Evolutionary conservation across 2,888 invertebrate genomes (phyloP), one percentile per base, ranked within the genome.

Genomic region (Boloria euphrosyne): DNA sequence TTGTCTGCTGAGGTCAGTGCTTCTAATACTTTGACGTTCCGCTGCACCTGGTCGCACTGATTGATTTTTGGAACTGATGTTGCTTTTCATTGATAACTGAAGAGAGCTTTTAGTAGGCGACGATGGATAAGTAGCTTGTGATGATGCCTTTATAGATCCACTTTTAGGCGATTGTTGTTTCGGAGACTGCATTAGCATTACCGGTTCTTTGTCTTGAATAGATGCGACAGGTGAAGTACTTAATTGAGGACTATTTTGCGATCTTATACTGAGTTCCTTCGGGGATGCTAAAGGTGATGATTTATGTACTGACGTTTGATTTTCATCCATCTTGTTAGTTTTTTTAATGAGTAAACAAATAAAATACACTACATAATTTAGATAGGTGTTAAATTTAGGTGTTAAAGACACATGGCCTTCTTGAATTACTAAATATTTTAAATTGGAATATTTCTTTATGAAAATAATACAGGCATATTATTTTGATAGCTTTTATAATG

Each of bases 371-470:
- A 71, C 72, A 73, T 72, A 66, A 69, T 73, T 71, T 68, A 47
- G 22, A 10, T 10, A 38, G 31, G n/a, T 57, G 53, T 47, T 55
- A 61, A 61, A 64, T 57, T 51, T 47, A 4, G 54, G n/a, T 54
- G 7, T 62, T 38, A 17, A 58, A 57, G 44, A 53, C 62, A 61
- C 88, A 84, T 84, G 78, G 79, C 88, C 86, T 62, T 74, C 71
- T 78, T 67, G 89, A 87, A 81, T 59, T 58, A 43, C 16, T 55
- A 63, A 22, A 44, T 57, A 22, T 27, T 52, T 47, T 13, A 52
- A 46, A 43, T 58, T 58, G 38, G 14, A 53, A 27, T 22, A 13
- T 13, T 63, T 6, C 16, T 5, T 14, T 46, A 65, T 59, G 16
- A n/a, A n/a, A n/a, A n/a, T n/a, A n/a, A n/a, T 49, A 53, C 43